Conservation (phyloP, 2,797 vertebrate species). For the Danio jaintianensis region DNA sequence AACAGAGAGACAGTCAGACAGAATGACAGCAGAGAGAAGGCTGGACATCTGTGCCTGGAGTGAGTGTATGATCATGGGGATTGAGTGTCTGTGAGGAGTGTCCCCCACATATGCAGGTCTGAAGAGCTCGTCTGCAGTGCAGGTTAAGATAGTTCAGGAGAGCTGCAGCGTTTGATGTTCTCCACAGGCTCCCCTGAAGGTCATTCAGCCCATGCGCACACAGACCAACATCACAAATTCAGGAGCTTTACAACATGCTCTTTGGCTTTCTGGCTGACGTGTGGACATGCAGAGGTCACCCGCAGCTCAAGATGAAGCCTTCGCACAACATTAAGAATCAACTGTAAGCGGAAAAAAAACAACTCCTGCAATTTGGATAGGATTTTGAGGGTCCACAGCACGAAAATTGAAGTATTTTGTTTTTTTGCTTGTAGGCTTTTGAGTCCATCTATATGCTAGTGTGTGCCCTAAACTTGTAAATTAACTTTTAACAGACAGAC, state of each 20-base stretch:
- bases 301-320: slow-evolving; percentile 18
- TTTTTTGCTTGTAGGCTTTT: neutral
- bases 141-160: slow-evolving; percentile 57
- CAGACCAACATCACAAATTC: slow-evolving; percentile 35
- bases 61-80: slow-evolving; percentile 50
- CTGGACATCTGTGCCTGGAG: slow-evolving; percentile 32
- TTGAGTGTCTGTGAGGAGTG: slow-evolving; percentile 40
- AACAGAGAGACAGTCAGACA: neutral
- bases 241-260: slow-evolving; percentile 32
- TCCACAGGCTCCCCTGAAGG: slow-evolving; percentile 57
- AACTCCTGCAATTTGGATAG: neutral
- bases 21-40: neutral
- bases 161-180: slow-evolving; percentile 60
- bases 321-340: neutral
- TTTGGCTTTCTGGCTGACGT: slow-evolving; percentile 9
- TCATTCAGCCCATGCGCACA: slow-evolving; percentile 48
- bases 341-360: slow-evolving; percentile 2
- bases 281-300: slow-evolving; percentile 24
- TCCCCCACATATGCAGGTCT: slow-evolving; percentile 47
- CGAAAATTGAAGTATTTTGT: neutral
- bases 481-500: neutral
- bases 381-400: neutral
- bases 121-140: slow-evolving; percentile 51
- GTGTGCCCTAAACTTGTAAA: neutral
- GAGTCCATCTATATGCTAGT: neutral